Base-by-base conservation (phyloP, 1,140 invertebrate species). In the Heliconius eleuchia region DNA sequence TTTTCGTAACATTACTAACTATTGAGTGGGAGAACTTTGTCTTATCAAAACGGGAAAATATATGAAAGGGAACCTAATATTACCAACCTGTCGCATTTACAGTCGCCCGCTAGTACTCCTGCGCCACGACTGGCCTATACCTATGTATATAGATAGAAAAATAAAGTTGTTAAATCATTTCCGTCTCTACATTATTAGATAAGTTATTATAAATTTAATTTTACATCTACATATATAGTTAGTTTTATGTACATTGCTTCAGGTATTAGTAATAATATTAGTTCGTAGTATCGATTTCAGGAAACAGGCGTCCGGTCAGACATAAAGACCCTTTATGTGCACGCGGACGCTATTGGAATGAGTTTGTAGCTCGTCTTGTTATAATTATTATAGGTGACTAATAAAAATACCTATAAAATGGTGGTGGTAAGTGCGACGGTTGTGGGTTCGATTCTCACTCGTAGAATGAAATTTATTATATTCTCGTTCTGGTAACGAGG, bases 281-380 rank as follows among this genome's bases (percentile, higher is more conserved):
- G 55, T 76, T 57, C 23, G 74, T 42, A 76, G 75, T 76, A 39
- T 76, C 39, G 27, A 34, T 76, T 76, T 76, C 75, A 76, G 75
- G 75, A 76, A 76, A 42, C 66, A 42, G 42, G 75, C 75, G 75
- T 76, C 75, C 75, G 75, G 75, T 76, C 37, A 27, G 13, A 50
- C 66, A 71, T 76, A 76, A 76, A 71, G 75, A 71, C 55, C 34
- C 75, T 76, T 76, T 76, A 76, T 76, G 75, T 46, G 75, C 23
- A 66, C 55, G 52, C 74, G 74, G 74, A 71, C 71, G 75, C 66
- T 76, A 71, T 76, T 76, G 75, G 75, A 66, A 71, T 76, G 66
- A 46, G 75, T n/a, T 76, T 19, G 34, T 39, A 71, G 34, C 34
- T 72, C 34, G 34, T 72, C 71, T 72, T 39, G 30, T 72, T 72